Evolutionary conservation across 1,140 invertebrate species (phyloP), one percentile per base, ranked within the genome.

Genomic region (Magallana angulata): DNA sequence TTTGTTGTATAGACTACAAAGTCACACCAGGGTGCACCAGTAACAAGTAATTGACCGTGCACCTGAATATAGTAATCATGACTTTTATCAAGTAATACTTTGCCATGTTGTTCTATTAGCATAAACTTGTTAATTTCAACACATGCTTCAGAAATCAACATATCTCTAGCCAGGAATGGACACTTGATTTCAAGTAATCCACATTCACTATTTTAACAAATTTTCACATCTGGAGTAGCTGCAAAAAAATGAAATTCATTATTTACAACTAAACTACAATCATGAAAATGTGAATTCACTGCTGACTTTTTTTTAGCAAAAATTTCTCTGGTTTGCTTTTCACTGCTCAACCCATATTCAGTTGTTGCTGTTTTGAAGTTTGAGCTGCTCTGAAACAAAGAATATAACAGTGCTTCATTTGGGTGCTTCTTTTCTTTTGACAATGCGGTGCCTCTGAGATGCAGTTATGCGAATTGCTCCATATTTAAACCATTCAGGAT

Each of bases 141-240:
- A 9, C 30, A 59, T 30, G 87, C 87, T 64, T 88, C 87, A 12
- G 24, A 24, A 6, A 89, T 76, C 36, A 62, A 71, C 62, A 89
- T 59, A 18, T 89, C 85, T 16, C 88, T 82, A 7, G 62, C 88
- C 64, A 36, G n/a, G 58, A 84, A 89, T 12, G 85, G 88, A 80
- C 82, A 89, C 64, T 89, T 89, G n/a, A 89, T 82, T 81, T 89
- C 88, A 56, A 89, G 12, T 4, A 89, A 71, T 7, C 85, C 82
- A 86, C 68, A 83, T 59, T 83, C 85, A 14, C 57, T 30, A 36
- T 59, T 24, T 7, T 62, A 48, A 60, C 82, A 87, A 3, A 84
- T 56, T 59, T 76, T 76, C 56, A 12, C 86, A 87, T 84, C 62
- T 36, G 82, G 68, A 58, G 82, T 76, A n/a, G 86, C 86, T n/a